A percentile compares a stretch with the other conserved stretches of the same genome.
phyloP scores from a whole-genome alignment of 2,113 vertebrate species.

The Eurystomus gularis region DNA sequence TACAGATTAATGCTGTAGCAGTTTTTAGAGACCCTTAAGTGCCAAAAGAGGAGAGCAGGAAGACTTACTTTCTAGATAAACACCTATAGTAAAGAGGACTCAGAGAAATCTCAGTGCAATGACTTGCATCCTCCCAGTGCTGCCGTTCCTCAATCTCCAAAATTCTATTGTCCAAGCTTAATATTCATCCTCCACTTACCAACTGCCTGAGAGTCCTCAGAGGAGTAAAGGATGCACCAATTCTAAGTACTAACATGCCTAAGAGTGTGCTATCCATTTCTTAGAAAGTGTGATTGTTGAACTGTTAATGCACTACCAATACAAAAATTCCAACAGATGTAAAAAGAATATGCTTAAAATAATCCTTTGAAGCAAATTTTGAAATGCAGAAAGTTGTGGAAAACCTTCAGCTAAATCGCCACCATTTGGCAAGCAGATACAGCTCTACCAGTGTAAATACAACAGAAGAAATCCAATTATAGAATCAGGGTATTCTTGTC shows the following conservation, averaged over 20 bases:
- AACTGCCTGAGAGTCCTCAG: background rate
- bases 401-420: background rate
- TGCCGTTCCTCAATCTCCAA: background rate
- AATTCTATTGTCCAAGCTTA: background rate
- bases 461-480: background rate
- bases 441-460: background rate
- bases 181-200: background rate
- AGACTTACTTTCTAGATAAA: background rate
- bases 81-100: background rate
- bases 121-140: background rate
- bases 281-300: background rate
- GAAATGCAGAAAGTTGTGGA: background rate
- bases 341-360: background rate
- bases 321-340: background rate
- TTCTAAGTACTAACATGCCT: background rate
- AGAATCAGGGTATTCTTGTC: background rate
- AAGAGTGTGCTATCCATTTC: background rate
- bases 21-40: background rate
- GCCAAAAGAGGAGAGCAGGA: background rate
- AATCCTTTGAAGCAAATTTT: background rate
- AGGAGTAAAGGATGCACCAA: background rate
- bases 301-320: fast-evolving
- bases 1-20: background rate
- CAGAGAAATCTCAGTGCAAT: background rate
- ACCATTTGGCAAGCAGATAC: background rate